A percentile compares a stretch with the other conserved stretches of the same genome.
These are phyloP conservation scores for Crotalus viridis DNA, from an alignment of 2,113 vertebrate species.

Conservation along the genomic window DNA sequence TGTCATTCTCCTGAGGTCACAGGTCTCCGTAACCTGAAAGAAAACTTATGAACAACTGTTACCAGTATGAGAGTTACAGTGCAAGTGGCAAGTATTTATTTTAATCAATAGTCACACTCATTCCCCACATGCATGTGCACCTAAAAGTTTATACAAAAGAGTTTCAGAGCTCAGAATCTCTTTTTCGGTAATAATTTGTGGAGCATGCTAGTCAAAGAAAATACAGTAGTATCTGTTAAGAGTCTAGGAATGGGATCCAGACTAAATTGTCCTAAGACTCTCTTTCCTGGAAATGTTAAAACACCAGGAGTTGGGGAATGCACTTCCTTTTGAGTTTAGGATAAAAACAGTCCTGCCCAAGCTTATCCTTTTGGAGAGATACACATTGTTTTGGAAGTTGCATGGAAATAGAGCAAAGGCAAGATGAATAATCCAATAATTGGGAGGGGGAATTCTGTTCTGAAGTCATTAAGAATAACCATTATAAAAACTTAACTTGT, in stretches of 20 bases:
- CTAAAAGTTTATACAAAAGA: not conserved
- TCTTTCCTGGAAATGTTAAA: conserved; percentile 16
- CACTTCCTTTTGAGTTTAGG: conserved; percentile 38
- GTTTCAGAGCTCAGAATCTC: not conserved
- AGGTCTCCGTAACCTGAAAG: not conserved
- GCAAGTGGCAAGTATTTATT: not conserved
- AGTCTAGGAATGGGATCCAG: conserved; percentile 16
- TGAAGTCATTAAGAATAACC: not conserved
- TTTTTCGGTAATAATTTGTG: not conserved
- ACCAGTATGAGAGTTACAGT: not conserved
- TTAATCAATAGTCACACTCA: not conserved
- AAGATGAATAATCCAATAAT: conserved; percentile 48
- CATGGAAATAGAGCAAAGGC: conserved; percentile 59
- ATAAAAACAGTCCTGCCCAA: conserved; percentile 42
- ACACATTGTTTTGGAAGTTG: conserved; percentile 55
- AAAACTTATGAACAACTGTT: not conserved
- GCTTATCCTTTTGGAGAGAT: conserved; percentile 2
- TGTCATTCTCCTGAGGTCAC: rapidly evolving
- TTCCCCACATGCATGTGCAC: not conserved
- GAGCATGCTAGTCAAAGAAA: conserved; percentile 1
- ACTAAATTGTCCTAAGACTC: conserved; percentile 18
- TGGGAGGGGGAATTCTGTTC: conserved; percentile 30
- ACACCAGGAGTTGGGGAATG: conserved; percentile 44
- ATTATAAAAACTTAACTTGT: conserved; percentile 1
- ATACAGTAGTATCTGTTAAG: not conserved